Evolutionary conservation across 2,888 invertebrate genomes (phyloP), one percentile per base, ranked within the genome.

Genomic region (Nymphalis polychloros): DNA sequence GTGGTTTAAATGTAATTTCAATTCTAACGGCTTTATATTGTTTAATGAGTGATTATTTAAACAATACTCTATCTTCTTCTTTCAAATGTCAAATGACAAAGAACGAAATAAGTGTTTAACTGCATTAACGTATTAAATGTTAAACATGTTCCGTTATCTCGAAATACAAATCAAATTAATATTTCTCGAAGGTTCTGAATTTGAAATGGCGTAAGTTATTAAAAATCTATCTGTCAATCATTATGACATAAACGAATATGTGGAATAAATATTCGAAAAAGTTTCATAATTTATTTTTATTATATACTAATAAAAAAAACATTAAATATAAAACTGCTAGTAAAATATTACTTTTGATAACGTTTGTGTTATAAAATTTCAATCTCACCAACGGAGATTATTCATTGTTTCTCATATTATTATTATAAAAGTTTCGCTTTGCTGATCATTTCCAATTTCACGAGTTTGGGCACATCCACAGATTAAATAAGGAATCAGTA

Each of bases 381-480:
- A 53, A 53, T 17, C 16, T 23, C 31, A 7, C 17, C 53, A 53
- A 19, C 10, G 27, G 53, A 53, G 53, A 53, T 53, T 53, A 27
- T 31, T 41, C 13, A 41, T 13, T 31, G 20, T 27, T 53, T 53
- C 23, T 53, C 6, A 27, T 5, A 53, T 53, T 20, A 53, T 6
- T 16, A 27, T 17, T 20, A 27, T 16, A 6, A 8, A 23, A 20
- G 19, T 53, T 31, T 55, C 31, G 53, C 53, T 55, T 55, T 55
- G 16, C 53, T 31, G 27, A 27, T 23, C 10, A 19, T 55, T 55
- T 55, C 53, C 35, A 41, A 49, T 41, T 64, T 35, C 20, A 27
- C 53, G 27, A 55, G 50, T 52, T 65, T 65, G 59, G 50, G 64
- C 64, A 59, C 49, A 35, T 46, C 52, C 19, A 61, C 27, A 27